A percentile compares a stretch with the other conserved stretches of the same genome.
phyloP scores from a whole-genome alignment of 2,113 vertebrate genomes.

The Paramisgurnus dabryanus region DNA sequence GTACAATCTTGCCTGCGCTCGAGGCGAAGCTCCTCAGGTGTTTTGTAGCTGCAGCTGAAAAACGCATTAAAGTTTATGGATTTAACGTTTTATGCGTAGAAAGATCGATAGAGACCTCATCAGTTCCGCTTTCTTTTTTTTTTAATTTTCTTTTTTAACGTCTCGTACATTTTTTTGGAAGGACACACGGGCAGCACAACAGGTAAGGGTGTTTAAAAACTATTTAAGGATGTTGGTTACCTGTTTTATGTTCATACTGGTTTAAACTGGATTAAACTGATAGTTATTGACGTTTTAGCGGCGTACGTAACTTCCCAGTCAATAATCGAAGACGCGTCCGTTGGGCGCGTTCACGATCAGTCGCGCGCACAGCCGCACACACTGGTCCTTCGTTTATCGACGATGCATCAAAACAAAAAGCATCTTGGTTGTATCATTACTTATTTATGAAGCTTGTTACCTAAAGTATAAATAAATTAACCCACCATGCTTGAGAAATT shows the following conservation, averaged over 20 bases:
- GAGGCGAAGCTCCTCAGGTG: conserved; percentile 32
- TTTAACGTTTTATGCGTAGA: background rate
- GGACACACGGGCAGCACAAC: background rate
- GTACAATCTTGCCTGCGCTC: background rate
- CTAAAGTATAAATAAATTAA: too few relatives aligned
- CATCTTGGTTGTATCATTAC: too few relatives aligned
- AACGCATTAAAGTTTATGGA: background rate
- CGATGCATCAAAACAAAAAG: background rate
- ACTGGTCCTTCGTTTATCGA: background rate
- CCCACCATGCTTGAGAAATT: too few relatives aligned
- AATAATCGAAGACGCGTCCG: background rate
- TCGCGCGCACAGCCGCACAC: too few relatives aligned
- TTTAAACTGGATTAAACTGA: background rate
- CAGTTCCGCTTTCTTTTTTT: conserved; percentile 14
- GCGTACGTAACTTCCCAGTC: too few relatives aligned
- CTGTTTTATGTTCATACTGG: background rate
- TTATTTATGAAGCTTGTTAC: too few relatives aligned
- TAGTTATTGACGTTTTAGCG: too few relatives aligned
- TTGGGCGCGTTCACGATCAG: background rate
- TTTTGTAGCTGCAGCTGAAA: background rate
- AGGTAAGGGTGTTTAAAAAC: conserved; percentile 26
- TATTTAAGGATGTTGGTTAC: background rate
- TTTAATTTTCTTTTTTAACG: background rate
- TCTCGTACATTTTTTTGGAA: background rate
- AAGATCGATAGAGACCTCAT: background rate